A percentile compares a stretch with the other conserved stretches of the same genome.
These are phyloP conservation scores for Tethea ocularis DNA, from an alignment of 2,888 invertebrate genomes.

Conservation along the genomic window DNA sequence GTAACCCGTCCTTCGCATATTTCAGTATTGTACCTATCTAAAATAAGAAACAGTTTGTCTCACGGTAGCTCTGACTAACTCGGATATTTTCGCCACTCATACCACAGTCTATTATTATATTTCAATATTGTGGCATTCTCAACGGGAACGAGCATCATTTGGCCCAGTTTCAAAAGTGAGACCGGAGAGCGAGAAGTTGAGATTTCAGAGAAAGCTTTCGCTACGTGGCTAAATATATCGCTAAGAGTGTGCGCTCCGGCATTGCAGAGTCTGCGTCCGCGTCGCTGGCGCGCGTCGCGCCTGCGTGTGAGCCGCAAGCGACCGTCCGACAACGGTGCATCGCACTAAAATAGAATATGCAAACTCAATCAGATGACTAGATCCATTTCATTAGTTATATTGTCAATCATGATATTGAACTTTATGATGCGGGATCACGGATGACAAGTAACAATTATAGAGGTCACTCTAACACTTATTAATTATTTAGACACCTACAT, in stretches of 20 bases:
- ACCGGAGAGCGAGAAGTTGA: constrained; percentile 77
- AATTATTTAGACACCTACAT: not conserved
- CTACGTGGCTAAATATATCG: constrained; percentile 75
- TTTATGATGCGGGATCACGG: constrained; percentile 26
- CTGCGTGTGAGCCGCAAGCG: constrained; percentile 22
- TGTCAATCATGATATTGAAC: constrained; percentile 40
- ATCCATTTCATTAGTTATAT: constrained; percentile 29
- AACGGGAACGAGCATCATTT: constrained; percentile 77
- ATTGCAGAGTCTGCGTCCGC: constrained; percentile 29
- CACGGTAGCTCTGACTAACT: constrained; percentile 72
- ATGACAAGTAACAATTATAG: not conserved
- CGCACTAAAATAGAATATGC: constrained; percentile 63
- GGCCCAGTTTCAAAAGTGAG: constrained; percentile 83
- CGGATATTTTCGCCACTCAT: constrained; percentile 77
- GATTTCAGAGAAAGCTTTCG: constrained; percentile 80
- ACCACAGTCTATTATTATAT: constrained; percentile 79
- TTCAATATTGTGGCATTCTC: constrained; percentile 82
- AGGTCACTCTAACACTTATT: not conserved
- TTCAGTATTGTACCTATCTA: constrained; percentile 69
- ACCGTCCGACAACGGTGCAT: constrained; percentile 39
- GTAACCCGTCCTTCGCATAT: constrained; percentile 67
- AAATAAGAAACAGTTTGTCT: constrained; percentile 66
- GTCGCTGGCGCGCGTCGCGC: constrained; percentile 26
- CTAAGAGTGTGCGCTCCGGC: constrained; percentile 39
- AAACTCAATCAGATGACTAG: constrained; percentile 42